A percentile compares a stretch with the other conserved stretches of the same genome.
These are phyloP conservation scores for Leptopilina boulardi DNA, from an alignment of 1,140 invertebrate species.

Conservation along the genomic window DNA sequence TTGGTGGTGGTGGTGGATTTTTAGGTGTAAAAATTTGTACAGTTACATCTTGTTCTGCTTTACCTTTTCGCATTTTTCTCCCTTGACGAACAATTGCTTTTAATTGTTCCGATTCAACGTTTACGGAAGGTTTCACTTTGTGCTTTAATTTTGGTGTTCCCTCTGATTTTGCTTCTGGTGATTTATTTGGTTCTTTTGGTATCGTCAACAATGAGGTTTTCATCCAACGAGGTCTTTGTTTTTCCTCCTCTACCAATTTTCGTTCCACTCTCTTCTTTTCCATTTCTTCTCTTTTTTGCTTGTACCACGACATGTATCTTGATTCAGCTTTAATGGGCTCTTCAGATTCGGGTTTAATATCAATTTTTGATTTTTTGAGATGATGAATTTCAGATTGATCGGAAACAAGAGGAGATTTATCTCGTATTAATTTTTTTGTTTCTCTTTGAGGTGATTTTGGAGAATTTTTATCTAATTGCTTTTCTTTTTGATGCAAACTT, in stretches of 20 bases:
- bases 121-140: constrained; percentile 68
- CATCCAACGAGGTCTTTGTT: constrained; percentile 63
- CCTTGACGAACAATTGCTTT: constrained; percentile 72
- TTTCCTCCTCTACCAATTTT: constrained; percentile 63
- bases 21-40: constrained; percentile 69
- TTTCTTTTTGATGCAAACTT: background rate
- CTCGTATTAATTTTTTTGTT: background rate
- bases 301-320: constrained; percentile 79
- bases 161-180: constrained; percentile 48
- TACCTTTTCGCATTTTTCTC: constrained; percentile 64
- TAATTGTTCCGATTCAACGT: constrained; percentile 73
- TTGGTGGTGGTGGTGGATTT: constrained; percentile 43
- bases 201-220: constrained; percentile 50
- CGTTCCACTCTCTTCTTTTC: constrained; percentile 62
- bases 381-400: too few relatives aligned
- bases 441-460: background rate
- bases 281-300: constrained; percentile 68
- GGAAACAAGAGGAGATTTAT: background rate
- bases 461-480: background rate
- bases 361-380: too few relatives aligned
- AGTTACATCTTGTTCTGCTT: constrained; percentile 60
- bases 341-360: background rate
- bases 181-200: constrained; percentile 51
- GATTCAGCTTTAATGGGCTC: constrained; percentile 63
- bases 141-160: constrained; percentile 57